These are phyloP conservation scores for Charaxes varanes DNA, from an alignment of 1,140 invertebrate species.

Conservation along the genomic window DNA sequence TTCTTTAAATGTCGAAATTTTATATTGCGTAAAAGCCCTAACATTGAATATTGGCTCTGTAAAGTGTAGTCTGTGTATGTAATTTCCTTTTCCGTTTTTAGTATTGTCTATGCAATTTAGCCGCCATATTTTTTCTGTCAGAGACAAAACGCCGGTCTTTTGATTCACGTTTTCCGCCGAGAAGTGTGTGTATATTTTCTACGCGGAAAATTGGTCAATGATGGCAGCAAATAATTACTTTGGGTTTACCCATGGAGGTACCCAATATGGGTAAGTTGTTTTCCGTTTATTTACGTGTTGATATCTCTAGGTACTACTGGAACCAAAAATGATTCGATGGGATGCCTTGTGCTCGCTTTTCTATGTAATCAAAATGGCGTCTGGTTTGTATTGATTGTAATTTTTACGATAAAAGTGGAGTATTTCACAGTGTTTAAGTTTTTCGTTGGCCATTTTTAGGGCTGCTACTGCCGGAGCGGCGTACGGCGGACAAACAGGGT, in stretches of 20 bases:
- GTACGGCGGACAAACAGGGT: constrained; percentile 87
- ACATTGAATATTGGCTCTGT: too few relatives aligned
- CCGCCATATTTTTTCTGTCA: constrained; percentile 53
- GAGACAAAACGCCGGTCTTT: constrained; percentile 67
- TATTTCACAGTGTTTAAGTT: constrained; percentile 22
- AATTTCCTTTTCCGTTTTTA: constrained; percentile 1
- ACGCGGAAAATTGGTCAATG: constrained; percentile 65
- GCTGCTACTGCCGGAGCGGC: constrained; percentile 80
- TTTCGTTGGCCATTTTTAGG: constrained; percentile 52
- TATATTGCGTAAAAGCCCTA: too few relatives aligned
- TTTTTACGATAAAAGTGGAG: constrained; percentile 21
- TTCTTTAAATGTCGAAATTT: too few relatives aligned
- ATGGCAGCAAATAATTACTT: constrained; percentile 96
- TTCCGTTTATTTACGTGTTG: constrained; percentile 19
- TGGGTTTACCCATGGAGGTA: constrained; percentile 92
- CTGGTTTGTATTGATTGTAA: constrained; percentile 56
- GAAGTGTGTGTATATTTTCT: constrained; percentile 59
- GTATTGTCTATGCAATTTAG: constrained; percentile 30
- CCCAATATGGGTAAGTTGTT: constrained; percentile 87
- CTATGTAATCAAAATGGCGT: constrained; percentile 66
- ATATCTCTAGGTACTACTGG: background rate
- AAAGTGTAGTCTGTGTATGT: too few relatives aligned
- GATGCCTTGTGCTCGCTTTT: constrained; percentile 53
- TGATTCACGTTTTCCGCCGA: constrained; percentile 48
- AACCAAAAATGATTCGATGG: constrained; percentile 24